These are phyloP conservation scores for Gerris buenoi DNA, from an alignment of 1,140 invertebrate genomes.

Conservation along the genomic window DNA sequence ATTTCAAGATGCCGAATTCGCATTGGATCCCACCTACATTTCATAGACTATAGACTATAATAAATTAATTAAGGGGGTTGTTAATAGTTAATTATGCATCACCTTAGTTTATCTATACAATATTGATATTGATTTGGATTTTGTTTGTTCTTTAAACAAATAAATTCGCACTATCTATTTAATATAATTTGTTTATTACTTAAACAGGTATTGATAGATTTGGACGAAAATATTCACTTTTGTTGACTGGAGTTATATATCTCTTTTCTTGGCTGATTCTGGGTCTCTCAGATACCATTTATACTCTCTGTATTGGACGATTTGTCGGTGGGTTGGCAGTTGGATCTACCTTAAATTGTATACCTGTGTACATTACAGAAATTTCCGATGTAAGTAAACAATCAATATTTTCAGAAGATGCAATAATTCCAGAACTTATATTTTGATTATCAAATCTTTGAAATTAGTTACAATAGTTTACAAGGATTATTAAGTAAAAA, in stretches of 20 bases:
- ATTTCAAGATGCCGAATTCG: too few relatives aligned
- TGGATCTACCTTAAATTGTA: background rate
- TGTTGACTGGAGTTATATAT: background rate
- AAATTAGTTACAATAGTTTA: background rate
- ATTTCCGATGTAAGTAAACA: conserved; percentile 6
- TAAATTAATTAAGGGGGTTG: too few relatives aligned
- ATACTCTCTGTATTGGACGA: background rate
- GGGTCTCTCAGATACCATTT: background rate
- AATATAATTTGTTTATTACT: background rate
- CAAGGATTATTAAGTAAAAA: background rate
- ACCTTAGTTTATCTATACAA: too few relatives aligned
- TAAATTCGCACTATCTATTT: too few relatives aligned
- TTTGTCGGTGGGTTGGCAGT: conserved; percentile 6
- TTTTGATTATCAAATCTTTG: background rate
- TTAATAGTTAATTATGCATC: too few relatives aligned
- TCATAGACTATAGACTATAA: too few relatives aligned
- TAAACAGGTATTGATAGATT: conserved; percentile 2
- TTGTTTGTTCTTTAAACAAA: too few relatives aligned
- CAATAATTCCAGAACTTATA: background rate
- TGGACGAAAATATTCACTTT: background rate
- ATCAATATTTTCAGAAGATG: too few relatives aligned
- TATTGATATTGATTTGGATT: too few relatives aligned
- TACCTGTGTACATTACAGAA: conserved; percentile 6
- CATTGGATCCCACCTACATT: too few relatives aligned
- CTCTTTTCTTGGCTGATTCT: conserved; percentile 6